Conservation (phyloP, 53 echinoderm and acorn worm genomes). For the Holothuria scabra region DNA sequence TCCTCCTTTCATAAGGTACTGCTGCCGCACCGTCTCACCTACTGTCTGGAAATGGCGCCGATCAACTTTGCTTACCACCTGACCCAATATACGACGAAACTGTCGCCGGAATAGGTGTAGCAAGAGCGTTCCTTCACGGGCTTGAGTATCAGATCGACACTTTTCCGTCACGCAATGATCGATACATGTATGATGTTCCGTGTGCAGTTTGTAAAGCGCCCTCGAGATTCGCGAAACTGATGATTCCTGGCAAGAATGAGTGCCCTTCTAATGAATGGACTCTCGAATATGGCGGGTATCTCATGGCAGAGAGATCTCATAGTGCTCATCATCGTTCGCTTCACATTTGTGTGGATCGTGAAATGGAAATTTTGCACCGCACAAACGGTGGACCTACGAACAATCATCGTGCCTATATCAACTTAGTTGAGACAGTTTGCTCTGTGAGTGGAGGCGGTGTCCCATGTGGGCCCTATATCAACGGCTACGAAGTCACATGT, state of each 20-base stretch:
- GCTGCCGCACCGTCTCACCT: conserved; percentile 30
- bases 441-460: conserved; percentile 24
- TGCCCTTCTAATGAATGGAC: conserved; percentile 39
- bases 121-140: conserved; percentile 1
- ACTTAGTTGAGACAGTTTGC: conserved; percentile 39
- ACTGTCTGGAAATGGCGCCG: conserved; percentile 33
- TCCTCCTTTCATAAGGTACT: conserved; percentile 17
- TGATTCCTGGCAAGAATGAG: conserved; percentile 35
- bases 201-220: conserved; percentile 52
- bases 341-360: conserved; percentile 48
- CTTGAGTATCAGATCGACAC: conserved; percentile 25
- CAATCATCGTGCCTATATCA: neutral
- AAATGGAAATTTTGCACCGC: conserved; percentile 9
- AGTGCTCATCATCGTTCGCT: conserved; percentile 1
- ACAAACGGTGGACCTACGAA: neutral
- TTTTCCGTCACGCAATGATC: neutral
- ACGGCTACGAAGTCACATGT: conserved; percentile 51
- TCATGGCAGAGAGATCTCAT: conserved; percentile 42
- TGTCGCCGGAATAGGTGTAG: neutral
- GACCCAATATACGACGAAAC: conserved; percentile 44
- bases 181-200: conserved; percentile 9
- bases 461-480: conserved; percentile 35
- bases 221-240: conserved; percentile 15
- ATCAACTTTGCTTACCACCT: conserved; percentile 45
- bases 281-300: conserved; percentile 45